These are phyloP conservation scores for Ceratoteleas bidentatus DNA, from an alignment of 1,140 invertebrate species.

Conservation along the genomic window DNA sequence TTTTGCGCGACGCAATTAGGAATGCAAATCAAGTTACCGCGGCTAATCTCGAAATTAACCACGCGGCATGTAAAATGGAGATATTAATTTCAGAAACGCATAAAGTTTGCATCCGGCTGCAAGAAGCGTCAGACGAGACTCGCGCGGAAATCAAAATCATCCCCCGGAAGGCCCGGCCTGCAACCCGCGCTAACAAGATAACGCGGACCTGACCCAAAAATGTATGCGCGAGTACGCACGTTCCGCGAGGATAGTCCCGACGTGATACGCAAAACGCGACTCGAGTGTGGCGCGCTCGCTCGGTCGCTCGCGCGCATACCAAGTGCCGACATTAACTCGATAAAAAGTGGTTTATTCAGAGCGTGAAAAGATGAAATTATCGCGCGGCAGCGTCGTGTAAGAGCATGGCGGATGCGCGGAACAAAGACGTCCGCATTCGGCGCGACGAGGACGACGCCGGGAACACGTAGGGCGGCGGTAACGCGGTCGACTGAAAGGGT, in stretches of 20 bases:
- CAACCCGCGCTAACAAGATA: conserved; percentile 35
- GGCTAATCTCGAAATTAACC: neutral
- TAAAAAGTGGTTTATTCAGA: conserved; percentile 72
- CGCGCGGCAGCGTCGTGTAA: conserved; percentile 48
- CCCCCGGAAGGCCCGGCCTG: neutral
- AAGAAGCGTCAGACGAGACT: neutral
- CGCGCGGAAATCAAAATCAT: conserved; percentile 21
- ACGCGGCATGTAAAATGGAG: neutral
- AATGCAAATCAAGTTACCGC: too few relatives aligned
- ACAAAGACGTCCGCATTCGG: conserved; percentile 10
- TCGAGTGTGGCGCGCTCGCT: conserved; percentile 45
- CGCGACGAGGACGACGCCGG: conserved; percentile 13
- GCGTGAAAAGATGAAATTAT: conserved; percentile 74
- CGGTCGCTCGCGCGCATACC: conserved; percentile 64
- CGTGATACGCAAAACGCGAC: conserved; percentile 40
- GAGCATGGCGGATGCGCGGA: conserved; percentile 14
- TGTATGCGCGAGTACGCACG: conserved; percentile 43
- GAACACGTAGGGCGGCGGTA: conserved; percentile 39
- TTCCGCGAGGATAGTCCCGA: conserved; percentile 37
- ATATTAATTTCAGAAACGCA: neutral
- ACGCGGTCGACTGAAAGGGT: conserved; percentile 70
- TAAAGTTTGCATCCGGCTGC: neutral
- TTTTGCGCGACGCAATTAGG: too few relatives aligned
- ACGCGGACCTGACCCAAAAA: conserved; percentile 47
- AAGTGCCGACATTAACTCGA: conserved; percentile 68